Conservation (phyloP, 2,113 vertebrate species). For the Clarias macrocephalus region DNA sequence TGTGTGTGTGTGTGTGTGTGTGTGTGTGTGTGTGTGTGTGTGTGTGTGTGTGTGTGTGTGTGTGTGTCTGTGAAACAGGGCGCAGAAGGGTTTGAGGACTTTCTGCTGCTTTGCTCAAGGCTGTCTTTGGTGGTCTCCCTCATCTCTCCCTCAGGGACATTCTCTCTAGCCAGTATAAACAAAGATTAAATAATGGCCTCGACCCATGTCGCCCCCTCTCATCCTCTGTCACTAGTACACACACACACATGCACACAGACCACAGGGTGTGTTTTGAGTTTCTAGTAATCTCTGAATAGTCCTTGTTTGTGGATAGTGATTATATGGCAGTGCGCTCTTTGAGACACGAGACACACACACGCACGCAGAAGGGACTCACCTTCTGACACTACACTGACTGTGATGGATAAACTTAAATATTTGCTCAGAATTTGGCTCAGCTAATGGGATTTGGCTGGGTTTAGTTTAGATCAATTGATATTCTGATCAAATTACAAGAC, state of each 20-base stretch:
- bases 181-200: constrained; percentile 48
- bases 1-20: too few relatives aligned
- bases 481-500: constrained; percentile 3
- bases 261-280: constrained; percentile 45
- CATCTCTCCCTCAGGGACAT: constrained; percentile 29
- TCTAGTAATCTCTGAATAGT: constrained; percentile 47
- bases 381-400: constrained; percentile 14
- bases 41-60: neutral
- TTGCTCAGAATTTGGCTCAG: constrained; percentile 11
- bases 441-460: neutral
- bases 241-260: constrained; percentile 26
- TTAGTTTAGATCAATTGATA: constrained; percentile 19
- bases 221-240: constrained; percentile 12
- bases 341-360: neutral
- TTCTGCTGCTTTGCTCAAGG: constrained; percentile 13
- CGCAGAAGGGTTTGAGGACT: neutral
- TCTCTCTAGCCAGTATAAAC: constrained; percentile 46
- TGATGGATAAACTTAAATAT: constrained; percentile 11
- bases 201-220: constrained; percentile 18
- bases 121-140: constrained; percentile 21
- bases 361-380: neutral
- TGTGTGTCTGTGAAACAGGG: neutral
- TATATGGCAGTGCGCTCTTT: constrained; percentile 39
- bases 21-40: neutral
- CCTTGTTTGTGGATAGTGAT: constrained; percentile 50